Conservation (phyloP, 1,140 invertebrate genomes). For the Drosophila quadrilineata region DNA sequence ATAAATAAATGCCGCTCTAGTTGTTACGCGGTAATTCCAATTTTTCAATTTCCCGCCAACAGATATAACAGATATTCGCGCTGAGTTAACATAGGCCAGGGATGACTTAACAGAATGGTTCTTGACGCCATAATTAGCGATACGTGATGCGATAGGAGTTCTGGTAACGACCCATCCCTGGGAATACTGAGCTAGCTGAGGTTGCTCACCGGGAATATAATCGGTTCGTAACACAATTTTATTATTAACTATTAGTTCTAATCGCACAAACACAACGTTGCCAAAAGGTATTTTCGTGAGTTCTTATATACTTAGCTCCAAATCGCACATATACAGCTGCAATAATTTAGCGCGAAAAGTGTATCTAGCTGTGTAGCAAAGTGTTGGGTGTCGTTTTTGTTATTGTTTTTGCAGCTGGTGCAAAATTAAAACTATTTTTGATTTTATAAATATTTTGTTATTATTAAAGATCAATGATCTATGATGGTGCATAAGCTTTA, state of each 20-base stretch:
- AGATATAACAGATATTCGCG: neutral
- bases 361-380: no score
- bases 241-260: constrained; percentile 10
- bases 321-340: neutral
- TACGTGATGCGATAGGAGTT: neutral
- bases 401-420: no score
- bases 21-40: neutral
- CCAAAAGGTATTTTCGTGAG: constrained; percentile 35
- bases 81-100: no score
- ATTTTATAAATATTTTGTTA: constrained; percentile 1
- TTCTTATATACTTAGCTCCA: neutral
- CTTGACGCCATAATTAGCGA: neutral
- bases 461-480: constrained; percentile 28
- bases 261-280: constrained; percentile 34
- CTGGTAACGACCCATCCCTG: no score
- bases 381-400: no score
- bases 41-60: neutral
- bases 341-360: neutral
- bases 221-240: constrained; percentile 6
- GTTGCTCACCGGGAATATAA: no score
- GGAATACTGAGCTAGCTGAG: no score
- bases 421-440: no score
- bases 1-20: constrained; percentile 18
- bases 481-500: constrained; percentile 7
- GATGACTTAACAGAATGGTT: neutral